Conservation (phyloP, 1,140 invertebrate genomes). For the Drosophila murphyi region DNA sequence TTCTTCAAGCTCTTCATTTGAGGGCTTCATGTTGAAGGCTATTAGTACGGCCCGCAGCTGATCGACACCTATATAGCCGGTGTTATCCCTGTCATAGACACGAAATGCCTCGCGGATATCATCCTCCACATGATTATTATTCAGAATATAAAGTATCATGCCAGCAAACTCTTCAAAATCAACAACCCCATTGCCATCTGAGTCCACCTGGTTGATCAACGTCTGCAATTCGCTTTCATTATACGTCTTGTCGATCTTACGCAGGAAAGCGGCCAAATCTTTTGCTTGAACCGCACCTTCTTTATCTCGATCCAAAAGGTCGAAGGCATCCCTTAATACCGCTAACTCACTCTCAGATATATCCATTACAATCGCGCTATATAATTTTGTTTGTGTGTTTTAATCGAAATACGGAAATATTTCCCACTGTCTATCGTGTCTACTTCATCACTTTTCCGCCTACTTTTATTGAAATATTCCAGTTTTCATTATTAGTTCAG, state of each 20-base stretch:
- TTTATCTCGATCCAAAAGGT: background rate
- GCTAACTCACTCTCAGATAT: background rate
- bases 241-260: slow-evolving; percentile 64
- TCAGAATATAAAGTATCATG: slow-evolving; percentile 35
- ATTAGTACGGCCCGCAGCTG: slow-evolving; percentile 97
- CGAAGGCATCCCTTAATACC: slow-evolving; percentile 4
- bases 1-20: slow-evolving; percentile 4
- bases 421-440: background rate
- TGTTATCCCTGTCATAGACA: slow-evolving; percentile 96
- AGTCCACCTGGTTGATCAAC: slow-evolving; percentile 84
- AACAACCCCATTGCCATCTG: slow-evolving; percentile 79
- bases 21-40: background rate
- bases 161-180: slow-evolving; percentile 55
- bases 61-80: slow-evolving; percentile 94
- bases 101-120: slow-evolving; percentile 84
- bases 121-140: slow-evolving; percentile 26
- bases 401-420: background rate
- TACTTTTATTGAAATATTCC: background rate
- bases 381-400: slow-evolving; percentile 5
- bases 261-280: slow-evolving; percentile 71
- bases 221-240: slow-evolving; percentile 75
- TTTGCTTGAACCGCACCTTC: slow-evolving; percentile 12
- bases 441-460: background rate
- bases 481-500: too few species aligned
- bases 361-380: slow-evolving; percentile 18